phyloP scores from a whole-genome alignment of 2,113 vertebrate genomes.

The Brachypteracias leptosomus region DNA sequence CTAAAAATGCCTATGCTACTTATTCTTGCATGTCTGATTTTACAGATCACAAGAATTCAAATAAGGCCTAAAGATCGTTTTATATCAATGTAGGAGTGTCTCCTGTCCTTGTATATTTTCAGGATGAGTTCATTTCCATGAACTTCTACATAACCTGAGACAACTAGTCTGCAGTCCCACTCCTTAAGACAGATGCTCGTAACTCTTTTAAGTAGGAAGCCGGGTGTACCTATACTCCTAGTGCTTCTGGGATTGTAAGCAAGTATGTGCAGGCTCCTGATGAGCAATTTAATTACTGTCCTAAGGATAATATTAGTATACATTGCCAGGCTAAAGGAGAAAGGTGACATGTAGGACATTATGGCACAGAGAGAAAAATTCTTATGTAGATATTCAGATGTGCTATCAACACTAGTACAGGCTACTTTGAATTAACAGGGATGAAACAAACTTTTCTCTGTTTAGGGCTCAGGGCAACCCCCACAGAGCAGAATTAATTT shows the following conservation, averaged over 20 bases:
- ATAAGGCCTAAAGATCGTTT: no score
- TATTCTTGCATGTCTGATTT: no score
- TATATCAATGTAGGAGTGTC: no score
- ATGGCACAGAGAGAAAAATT: neutral
- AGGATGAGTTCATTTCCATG: no score
- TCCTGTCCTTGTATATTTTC: no score
- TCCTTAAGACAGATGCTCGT: no score
- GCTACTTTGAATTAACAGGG: neutral
- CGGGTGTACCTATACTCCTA: neutral
- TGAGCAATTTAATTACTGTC: neutral
- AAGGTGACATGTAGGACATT: neutral
- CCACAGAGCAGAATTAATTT: no score
- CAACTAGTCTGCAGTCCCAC: neutral
- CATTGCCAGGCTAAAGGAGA: neutral
- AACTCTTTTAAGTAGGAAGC: neutral
- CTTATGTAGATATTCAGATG: neutral
- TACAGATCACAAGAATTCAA: no score
- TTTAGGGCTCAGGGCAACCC: no score
- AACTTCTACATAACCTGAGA: neutral
- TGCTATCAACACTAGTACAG: neutral
- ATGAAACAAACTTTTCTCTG: neutral
- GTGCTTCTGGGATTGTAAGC: neutral
- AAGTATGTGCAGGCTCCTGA: neutral
- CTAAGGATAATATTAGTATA: neutral
- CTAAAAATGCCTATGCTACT: no score